Percentiles rank a stretch among this genome's conserved stretches.
Conservation (phyloP, 1,140 invertebrate genomes). For the Drosophila parabipectinata region DNA sequence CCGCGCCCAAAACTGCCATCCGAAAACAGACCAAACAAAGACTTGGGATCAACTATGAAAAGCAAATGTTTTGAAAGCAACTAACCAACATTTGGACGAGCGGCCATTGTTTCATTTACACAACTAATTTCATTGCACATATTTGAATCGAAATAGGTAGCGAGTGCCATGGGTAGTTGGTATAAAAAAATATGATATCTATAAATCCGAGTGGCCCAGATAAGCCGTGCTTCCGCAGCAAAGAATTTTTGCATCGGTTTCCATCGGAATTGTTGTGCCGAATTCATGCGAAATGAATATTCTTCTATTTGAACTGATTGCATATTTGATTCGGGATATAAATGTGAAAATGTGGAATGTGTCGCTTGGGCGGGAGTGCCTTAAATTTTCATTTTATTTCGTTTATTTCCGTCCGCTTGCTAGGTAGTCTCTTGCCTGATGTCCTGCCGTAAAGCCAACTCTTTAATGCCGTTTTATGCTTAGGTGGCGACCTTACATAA, state of each 20-base stretch:
- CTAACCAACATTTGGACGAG: constrained; percentile 41
- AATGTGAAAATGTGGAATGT: constrained; percentile 9
- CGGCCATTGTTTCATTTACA: constrained; percentile 34
- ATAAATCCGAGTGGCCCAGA: constrained; percentile 49
- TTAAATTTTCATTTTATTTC: neutral
- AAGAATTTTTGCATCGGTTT: constrained; percentile 16
- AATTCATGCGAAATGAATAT: constrained; percentile 36
- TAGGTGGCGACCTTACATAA: constrained; percentile 40
- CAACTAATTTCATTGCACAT: constrained; percentile 56
- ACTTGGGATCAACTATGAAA: constrained; percentile 23
- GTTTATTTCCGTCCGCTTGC: neutral
- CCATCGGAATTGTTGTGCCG: constrained; percentile 24
- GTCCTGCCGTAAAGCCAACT: constrained; percentile 3
- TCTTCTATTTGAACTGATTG: constrained; percentile 37
- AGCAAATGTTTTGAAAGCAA: constrained; percentile 36
- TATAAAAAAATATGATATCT: constrained; percentile 37
- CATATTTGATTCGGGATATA: constrained; percentile 30
- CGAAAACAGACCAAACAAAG: constrained; percentile 11
- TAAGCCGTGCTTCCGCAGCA: constrained; percentile 39
- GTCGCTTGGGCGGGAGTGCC: no score
- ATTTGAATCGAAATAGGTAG: constrained; percentile 28
- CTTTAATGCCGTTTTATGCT: constrained; percentile 56
- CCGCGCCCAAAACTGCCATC: constrained; percentile 20
- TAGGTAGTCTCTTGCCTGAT: neutral
- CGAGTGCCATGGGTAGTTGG: neutral